Conservation (phyloP, 2,113 vertebrate genomes). For the Melanostigma gelatinosum region DNA sequence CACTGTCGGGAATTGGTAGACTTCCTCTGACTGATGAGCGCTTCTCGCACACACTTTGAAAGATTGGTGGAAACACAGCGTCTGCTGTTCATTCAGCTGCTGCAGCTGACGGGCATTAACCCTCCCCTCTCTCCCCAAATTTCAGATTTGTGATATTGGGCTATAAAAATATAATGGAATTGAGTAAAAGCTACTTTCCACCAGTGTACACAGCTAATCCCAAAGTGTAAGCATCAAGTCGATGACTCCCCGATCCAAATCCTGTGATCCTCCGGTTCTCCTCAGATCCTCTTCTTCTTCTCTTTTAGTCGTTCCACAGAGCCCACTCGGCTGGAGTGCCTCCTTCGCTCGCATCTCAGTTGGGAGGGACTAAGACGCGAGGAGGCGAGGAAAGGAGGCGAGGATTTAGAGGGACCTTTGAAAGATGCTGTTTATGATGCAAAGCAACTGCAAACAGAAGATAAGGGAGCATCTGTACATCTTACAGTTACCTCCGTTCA, state of each 20-base stretch:
- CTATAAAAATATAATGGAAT: background rate
- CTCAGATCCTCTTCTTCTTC: background rate
- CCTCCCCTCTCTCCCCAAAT: background rate
- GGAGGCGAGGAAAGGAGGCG: too few relatives aligned
- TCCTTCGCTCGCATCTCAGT: too few relatives aligned
- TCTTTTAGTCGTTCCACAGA: background rate
- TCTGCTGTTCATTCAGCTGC: constrained; percentile 17
- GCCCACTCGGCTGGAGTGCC: background rate
- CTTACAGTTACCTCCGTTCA: too few relatives aligned
- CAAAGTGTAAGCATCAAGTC: background rate
- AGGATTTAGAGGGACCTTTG: too few relatives aligned
- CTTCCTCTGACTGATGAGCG: constrained; percentile 50
- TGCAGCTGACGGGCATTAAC: constrained; percentile 3
- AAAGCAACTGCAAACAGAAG: too few relatives aligned
- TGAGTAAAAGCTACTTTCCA: background rate
- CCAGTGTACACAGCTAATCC: background rate
- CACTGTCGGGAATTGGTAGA: constrained; percentile 42
- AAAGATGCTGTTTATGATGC: too few relatives aligned
- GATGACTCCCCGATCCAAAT: constrained; percentile 11
- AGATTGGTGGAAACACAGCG: constrained; percentile 36
- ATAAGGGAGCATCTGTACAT: too few relatives aligned
- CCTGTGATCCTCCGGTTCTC: background rate
- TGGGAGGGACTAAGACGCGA: too few relatives aligned
- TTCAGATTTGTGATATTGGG: background rate
- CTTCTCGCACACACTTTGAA: constrained; percentile 46